These are phyloP conservation scores for Crotalus horridus DNA, from an alignment of 2,113 vertebrate genomes.

Conservation along the genomic window DNA sequence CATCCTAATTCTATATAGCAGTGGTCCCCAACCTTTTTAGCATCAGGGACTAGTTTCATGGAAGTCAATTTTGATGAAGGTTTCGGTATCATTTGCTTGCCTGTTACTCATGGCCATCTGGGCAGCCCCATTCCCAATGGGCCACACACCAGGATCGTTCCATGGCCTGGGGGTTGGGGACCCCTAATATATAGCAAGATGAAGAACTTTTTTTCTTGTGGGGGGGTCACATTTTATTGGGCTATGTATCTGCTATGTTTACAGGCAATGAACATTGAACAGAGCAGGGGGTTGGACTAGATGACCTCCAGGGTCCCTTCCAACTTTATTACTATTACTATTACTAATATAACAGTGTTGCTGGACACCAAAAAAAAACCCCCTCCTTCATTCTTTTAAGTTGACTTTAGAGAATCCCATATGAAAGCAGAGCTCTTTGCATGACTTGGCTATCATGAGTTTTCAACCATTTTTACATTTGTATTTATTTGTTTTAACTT, in stretches of 20 bases:
- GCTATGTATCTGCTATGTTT: neutral
- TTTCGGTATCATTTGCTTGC: too few relatives aligned
- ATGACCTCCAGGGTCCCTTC: too few relatives aligned
- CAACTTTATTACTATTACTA: too few relatives aligned
- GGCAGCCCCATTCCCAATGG: too few relatives aligned
- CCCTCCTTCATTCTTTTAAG: neutral
- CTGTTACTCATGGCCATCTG: too few relatives aligned
- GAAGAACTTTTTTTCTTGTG: neutral
- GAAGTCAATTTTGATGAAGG: too few relatives aligned
- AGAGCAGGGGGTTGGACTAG: too few relatives aligned
- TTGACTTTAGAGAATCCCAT: neutral
- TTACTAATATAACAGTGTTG: neutral
- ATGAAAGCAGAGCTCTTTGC: neutral
- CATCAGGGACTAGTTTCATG: too few relatives aligned
- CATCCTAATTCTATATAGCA: neutral
- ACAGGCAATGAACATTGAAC: neutral
- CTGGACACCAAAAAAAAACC: neutral
- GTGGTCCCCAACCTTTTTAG: too few relatives aligned
- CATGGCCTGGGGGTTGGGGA: too few relatives aligned
- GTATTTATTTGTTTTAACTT: neutral
- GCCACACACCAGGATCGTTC: too few relatives aligned
- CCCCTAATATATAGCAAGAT: neutral
- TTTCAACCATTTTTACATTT: neutral
- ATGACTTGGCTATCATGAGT: neutral
- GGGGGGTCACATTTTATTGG: neutral